phyloP scores from a whole-genome alignment of 1,140 invertebrate species.

The Rhopalosiphum padi region DNA sequence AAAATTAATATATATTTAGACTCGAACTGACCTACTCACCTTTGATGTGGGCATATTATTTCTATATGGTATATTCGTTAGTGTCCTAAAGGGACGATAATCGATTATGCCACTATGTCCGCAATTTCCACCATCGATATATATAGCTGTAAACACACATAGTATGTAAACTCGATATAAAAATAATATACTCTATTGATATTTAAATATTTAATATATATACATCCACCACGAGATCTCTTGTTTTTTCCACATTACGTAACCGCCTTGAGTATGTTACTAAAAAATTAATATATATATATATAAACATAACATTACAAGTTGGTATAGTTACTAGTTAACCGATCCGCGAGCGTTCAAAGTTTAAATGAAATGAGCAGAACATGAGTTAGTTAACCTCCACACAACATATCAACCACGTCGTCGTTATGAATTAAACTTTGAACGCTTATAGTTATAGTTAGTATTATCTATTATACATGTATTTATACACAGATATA shows the following conservation, averaged over 20 bases:
- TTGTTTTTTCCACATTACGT: not conserved
- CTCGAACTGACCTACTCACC: not conserved
- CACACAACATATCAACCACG: not conserved
- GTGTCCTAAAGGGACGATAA: not conserved
- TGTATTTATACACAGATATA: not conserved
- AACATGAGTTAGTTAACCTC: not conserved
- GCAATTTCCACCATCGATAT: not conserved
- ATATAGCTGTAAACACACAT: not conserved
- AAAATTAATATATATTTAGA: slow-evolving; percentile 45
- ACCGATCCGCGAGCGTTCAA: not conserved
- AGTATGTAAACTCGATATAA: not conserved
- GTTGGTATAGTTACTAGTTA: not conserved
- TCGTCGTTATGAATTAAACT: not conserved
- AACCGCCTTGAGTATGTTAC: not conserved
- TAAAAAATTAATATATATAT: not conserved
- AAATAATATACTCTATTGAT: not conserved
- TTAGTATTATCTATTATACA: not conserved
- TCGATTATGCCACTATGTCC: not conserved
- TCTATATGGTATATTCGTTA: not conserved
- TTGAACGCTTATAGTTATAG: not conserved
- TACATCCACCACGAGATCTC: not conserved
- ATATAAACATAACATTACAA: slow-evolving; percentile 2
- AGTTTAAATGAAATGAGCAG: not conserved
- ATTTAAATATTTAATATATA: not conserved
- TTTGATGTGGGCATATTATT: not conserved